Evolutionary conservation across 2,797 vertebrate species (phyloP).

Genomic region (Podarcis lilfordi): DNA sequence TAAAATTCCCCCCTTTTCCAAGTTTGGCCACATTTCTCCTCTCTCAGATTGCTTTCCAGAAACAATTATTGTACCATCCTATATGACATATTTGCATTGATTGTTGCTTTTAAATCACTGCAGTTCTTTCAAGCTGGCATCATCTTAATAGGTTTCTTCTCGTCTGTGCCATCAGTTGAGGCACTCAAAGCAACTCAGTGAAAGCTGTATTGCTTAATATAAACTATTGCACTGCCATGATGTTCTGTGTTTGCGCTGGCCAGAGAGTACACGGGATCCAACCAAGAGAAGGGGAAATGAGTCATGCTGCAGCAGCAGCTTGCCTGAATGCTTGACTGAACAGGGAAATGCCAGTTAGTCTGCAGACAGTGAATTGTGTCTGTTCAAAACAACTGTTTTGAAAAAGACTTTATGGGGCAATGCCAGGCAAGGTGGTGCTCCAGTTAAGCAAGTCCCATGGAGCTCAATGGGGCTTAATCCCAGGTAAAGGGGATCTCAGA

Average conservation of each 20-base stretch:
- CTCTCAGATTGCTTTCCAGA: background rate
- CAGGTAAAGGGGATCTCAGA: too few relatives aligned
- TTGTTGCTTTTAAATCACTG: background rate
- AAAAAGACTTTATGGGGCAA: background rate
- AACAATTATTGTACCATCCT: background rate
- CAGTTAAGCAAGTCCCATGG: background rate
- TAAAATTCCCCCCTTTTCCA: background rate
- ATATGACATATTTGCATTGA: background rate
- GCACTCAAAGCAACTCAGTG: constrained; percentile 45
- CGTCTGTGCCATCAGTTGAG: constrained; percentile 23
- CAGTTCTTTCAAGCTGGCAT: constrained; percentile 6
- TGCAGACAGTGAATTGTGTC: constrained; percentile 57
- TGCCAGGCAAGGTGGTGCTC: background rate
- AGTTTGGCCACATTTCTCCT: background rate
- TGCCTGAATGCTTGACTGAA: constrained; percentile 63
- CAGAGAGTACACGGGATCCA: constrained; percentile 34
- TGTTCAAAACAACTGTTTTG: constrained; percentile 51
- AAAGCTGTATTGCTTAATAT: constrained; percentile 21
- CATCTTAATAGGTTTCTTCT: constrained; percentile 18
- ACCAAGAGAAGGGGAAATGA: constrained; percentile 27
- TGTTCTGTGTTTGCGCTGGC: constrained; percentile 38
- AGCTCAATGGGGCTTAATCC: too few relatives aligned
- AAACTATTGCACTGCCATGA: constrained; percentile 29
- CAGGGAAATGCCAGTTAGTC: constrained; percentile 56
- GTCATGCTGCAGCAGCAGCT: constrained; percentile 61